phyloP scores from a whole-genome alignment of 2,888 invertebrate genomes.

The Coecobrya sp. region DNA sequence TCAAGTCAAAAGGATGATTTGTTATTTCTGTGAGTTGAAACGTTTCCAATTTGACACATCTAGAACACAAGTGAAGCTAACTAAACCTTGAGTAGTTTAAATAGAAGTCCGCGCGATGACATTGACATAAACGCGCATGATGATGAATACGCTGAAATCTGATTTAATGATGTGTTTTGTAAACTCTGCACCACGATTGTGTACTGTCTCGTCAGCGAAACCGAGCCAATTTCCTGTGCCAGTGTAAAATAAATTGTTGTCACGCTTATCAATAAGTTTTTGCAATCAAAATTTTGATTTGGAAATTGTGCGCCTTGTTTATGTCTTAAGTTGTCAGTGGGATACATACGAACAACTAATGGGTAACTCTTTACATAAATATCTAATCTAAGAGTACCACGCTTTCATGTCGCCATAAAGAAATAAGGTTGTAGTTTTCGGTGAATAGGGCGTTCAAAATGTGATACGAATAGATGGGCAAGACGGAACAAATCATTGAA shows the following conservation, averaged over 20 bases:
- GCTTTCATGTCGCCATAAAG: not conserved
- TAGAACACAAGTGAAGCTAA: constrained; percentile 20
- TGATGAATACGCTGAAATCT: constrained; percentile 54
- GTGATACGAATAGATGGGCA: not conserved
- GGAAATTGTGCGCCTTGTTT: not conserved
- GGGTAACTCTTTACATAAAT: not conserved
- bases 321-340: not conserved
- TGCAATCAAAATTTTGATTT: constrained; percentile 18
- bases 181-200: not conserved
- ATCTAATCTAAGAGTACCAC: not conserved
- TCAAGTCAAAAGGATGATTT: constrained; percentile 39
- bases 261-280: constrained; percentile 7
- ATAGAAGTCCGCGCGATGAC: constrained; percentile 48
- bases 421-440: not conserved
- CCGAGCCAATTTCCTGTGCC: constrained; percentile 14
- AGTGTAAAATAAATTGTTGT: constrained; percentile 26
- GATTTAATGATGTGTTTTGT: constrained; percentile 14
- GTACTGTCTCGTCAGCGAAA: constrained; percentile 1
- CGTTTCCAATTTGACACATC: constrained; percentile 72
- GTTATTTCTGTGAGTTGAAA: constrained; percentile 59
- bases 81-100: constrained; percentile 39
- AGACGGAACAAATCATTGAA: not conserved
- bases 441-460: not conserved
- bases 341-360: not conserved
- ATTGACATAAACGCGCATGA: constrained; percentile 59